phyloP scores from a whole-genome alignment of 2,888 invertebrate genomes.

The Mythimna lalbum region DNA sequence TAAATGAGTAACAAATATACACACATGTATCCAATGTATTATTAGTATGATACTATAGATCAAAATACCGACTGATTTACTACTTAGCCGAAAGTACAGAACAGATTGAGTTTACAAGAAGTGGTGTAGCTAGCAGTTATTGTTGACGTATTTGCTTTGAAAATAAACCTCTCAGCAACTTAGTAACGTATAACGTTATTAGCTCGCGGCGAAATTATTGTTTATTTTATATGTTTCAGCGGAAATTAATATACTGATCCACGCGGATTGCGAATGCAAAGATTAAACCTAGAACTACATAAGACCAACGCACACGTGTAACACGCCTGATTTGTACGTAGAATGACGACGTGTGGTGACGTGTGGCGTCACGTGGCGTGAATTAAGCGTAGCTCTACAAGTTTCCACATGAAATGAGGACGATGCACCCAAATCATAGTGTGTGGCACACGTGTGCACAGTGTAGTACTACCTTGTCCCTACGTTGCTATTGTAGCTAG shows the following conservation, averaged over 20 bases:
- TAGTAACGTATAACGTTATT: conserved; percentile 68
- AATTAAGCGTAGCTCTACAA: too few species aligned
- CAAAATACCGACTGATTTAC: conserved; percentile 42
- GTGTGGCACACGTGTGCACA: too few species aligned
- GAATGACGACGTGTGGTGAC: too few species aligned
- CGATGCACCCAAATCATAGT: too few species aligned
- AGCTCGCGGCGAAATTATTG: conserved; percentile 63
- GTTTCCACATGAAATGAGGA: too few species aligned
- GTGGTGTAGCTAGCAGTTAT: conserved; percentile 46
- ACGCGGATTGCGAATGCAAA: conserved; percentile 37
- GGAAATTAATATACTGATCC: conserved; percentile 66
- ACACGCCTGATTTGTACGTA: too few species aligned
- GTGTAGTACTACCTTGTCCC: conserved; percentile 11
- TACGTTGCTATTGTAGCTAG: conserved; percentile 10
- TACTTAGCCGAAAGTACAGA: conserved; percentile 38
- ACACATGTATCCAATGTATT: background rate
- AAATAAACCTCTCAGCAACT: conserved; percentile 68
- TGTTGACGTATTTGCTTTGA: conserved; percentile 64
- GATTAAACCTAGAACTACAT: conserved; percentile 16
- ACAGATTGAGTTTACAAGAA: conserved; percentile 51
- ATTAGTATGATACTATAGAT: conserved; percentile 10
- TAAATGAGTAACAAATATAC: too few species aligned
- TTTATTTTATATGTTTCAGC: conserved; percentile 65
- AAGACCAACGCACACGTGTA: too few species aligned
- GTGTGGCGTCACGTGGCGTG: too few species aligned